Base-by-base conservation (phyloP, 2,888 invertebrate species). In the Heteromurus nitidus region DNA sequence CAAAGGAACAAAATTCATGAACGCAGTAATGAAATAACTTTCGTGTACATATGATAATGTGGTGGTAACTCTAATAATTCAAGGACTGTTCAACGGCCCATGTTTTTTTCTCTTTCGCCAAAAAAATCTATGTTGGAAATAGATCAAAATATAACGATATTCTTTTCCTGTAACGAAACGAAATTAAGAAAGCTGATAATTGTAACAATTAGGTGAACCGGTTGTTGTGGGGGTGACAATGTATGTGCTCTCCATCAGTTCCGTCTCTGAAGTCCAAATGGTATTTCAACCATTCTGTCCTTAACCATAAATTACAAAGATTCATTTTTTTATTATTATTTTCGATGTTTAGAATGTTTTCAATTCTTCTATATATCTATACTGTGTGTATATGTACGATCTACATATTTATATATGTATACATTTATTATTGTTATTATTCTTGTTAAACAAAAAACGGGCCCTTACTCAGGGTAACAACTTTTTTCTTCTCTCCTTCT, bases 201-300 rank as follows among this genome's bases (percentile, higher is more conserved):
- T 82, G 55, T 82, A 81, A 77, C 82, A 82, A 82, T 84, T 89
- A 91, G 91, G 90, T 88, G 88, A 89, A 81, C 91, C 91, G 62
- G 91, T 92, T 76, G 91, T 91, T 87, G 91, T 92, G 82, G 91
- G 91, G 82, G 90, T 91, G 85, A 91, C 92, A 85, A 91, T 92
- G 89, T 91, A 91, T 89, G 91, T 92, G 84, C 90, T 91, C 84
- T 91, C 91, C 87, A 92, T 92, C 88, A 91, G 91, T 88, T 91
- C 91, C 80, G 91, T 92, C 86, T 91, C 91, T 82, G 92, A 92
- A 90, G 91, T 91, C 84, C 90, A 91, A 89, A 92, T 92, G 91
- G 91, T 91, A 89, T 88, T 85, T 68, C 22, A 70, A 82, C 80
- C 77, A 82, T 74, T 77, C 44, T 76, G 72, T 76, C 68, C 70